Percentiles rank a stretch among this genome's conserved stretches.
phyloP scores from a whole-genome alignment of 2,797 vertebrate species.

The Eleutherodactylus coqui region DNA sequence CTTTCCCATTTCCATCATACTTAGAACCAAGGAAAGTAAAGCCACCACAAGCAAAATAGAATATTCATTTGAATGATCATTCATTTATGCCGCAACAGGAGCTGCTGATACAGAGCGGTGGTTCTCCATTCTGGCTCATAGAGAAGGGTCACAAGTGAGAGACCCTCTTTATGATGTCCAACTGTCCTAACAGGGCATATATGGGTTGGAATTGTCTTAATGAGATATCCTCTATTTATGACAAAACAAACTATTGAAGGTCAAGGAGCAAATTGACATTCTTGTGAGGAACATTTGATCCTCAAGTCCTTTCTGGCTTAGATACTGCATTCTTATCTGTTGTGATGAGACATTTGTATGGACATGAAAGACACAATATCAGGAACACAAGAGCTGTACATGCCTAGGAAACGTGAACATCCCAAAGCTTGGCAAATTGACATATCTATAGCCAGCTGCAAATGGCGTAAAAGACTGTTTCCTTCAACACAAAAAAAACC shows the following conservation, averaged over 20 bases:
- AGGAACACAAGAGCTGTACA: slow-evolving; percentile 40
- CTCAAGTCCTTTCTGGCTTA: slow-evolving; percentile 2
- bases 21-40: no score
- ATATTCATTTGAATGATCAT: no score
- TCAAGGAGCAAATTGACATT: not conserved
- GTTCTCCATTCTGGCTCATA: no score
- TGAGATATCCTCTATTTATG: not conserved
- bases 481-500: slow-evolving; percentile 48
- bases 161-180: no score
- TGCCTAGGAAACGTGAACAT: slow-evolving; percentile 36
- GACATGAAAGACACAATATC: slow-evolving; percentile 52
- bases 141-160: no score
- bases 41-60: no score
- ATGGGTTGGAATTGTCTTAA: no score
- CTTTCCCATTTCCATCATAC: no score
- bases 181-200: no score
- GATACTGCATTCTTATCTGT: not conserved
- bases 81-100: no score
- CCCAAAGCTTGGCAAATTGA: slow-evolving; percentile 33
- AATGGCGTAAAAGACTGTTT: slow-evolving; percentile 46
- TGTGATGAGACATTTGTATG: slow-evolving; percentile 45
- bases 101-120: no score
- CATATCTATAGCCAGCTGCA: slow-evolving; percentile 49
- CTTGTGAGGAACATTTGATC: not conserved
- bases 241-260: not conserved